Evolutionary conservation across 2,888 invertebrate species (phyloP).

Genomic region (Hydriomena furcata): DNA sequence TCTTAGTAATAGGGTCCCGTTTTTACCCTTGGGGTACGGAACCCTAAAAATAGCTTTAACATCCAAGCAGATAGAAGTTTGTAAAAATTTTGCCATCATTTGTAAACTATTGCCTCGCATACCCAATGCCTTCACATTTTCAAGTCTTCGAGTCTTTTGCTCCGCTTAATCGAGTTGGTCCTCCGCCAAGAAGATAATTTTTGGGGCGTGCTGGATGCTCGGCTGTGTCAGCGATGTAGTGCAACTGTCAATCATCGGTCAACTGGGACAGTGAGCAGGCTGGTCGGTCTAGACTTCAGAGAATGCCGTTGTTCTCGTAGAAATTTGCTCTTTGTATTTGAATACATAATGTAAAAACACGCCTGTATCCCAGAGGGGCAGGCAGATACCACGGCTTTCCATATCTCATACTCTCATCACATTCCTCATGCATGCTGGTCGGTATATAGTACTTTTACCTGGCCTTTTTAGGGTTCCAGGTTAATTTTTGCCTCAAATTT

Average conservation of each 20-base stretch:
- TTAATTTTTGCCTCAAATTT: too few relatives aligned
- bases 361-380: too few relatives aligned
- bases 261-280: constrained; percentile 15
- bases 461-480: too few relatives aligned
- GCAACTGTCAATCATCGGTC: constrained; percentile 52
- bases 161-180: constrained; percentile 52
- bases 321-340: too few relatives aligned
- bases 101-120: constrained; percentile 23
- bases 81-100: constrained; percentile 30
- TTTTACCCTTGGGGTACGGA: too few relatives aligned
- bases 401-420: too few relatives aligned
- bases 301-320: constrained; percentile 4
- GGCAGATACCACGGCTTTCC: too few relatives aligned
- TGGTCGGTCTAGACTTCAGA: neutral
- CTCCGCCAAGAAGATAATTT: constrained; percentile 63
- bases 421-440: too few relatives aligned
- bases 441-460: too few relatives aligned
- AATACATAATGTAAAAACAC: too few relatives aligned
- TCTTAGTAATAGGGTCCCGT: too few relatives aligned
- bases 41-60: neutral
- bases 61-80: constrained; percentile 9
- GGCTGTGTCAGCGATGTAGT: constrained; percentile 29
- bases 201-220: constrained; percentile 48
- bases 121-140: constrained; percentile 28
- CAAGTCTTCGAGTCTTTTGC: constrained; percentile 28